Base-by-base conservation (phyloP, 2,113 vertebrate genomes). In the Xiphophorus hellerii region DNA sequence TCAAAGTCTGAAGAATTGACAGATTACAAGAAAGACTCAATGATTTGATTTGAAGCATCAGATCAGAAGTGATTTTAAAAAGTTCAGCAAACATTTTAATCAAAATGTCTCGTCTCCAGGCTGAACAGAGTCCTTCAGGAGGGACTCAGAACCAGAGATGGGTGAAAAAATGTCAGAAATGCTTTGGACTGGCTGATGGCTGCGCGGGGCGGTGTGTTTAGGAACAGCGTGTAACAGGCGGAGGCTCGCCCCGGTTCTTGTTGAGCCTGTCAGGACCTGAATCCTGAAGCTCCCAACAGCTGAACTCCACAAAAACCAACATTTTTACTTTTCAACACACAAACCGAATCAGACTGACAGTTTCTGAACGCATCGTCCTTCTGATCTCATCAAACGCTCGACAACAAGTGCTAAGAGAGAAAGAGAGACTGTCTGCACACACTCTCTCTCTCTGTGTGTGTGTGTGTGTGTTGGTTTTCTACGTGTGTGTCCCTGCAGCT, bases 361-460 rank as follows among this genome's bases (percentile, higher is more conserved):
- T 66, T 60, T 31, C 37, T 72, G 48, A 72, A 70, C 48, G 69
- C 27, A 29, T 39, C 28, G 62, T 28, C 3, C 11, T 30, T 54
- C 10, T 66, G 17, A 33, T 44, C 25, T 30, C 66, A 76, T 30
- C 31, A 42, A 80, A 80, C 76, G 71, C 39, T 71, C 42, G 76
- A 81, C 76, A 85, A 84, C 72, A 81, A 83, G 82, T 82, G 83
- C 17, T 54, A 71, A 77, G 28, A 73, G 67, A 82, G 82, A 28
- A 28, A 76, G 67, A 72, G 66, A 85, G 81, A 79, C 87, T 80
- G 48, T 80, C 65, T 84, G 61, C 66, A 62, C 62, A 54, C 17
- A 5, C 17, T 63, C 4, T 54, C 1, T 33, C 33, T 33, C 33
- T 58, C 28, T 51, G 51, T 63, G 30, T 62, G 37, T 62, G 28